phyloP scores from a whole-genome alignment of 2,797 vertebrate species.

The Tragopan temminckii region DNA sequence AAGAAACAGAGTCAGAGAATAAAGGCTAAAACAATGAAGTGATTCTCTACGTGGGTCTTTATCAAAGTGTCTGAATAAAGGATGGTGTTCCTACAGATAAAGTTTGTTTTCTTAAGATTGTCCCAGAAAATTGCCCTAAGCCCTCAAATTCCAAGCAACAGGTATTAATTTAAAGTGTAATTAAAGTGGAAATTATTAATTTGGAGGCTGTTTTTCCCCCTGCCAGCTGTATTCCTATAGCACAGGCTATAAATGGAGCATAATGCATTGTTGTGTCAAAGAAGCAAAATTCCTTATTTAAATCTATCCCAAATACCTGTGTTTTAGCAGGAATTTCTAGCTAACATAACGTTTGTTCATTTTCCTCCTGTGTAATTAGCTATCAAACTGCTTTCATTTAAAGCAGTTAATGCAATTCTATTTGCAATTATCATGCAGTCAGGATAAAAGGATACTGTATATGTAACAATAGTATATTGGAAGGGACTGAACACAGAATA shows the following conservation, averaged over 20 bases:
- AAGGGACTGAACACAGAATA: background rate
- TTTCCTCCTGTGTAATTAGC: slow-evolving; percentile 13
- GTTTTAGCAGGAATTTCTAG: background rate
- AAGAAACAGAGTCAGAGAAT: background rate
- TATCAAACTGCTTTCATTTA: background rate
- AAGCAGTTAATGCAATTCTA: background rate
- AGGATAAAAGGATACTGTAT: background rate
- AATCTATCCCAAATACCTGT: background rate
- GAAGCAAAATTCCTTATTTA: background rate
- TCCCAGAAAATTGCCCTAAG: background rate
- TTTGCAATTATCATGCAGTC: background rate
- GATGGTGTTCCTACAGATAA: background rate
- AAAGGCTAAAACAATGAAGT: background rate
- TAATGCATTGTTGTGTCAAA: slow-evolving; percentile 2
- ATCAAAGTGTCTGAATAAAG: background rate
- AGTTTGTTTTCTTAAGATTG: background rate
- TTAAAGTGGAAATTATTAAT: background rate
- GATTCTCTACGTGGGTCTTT: background rate
- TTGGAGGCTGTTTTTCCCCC: background rate
- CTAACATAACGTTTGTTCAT: background rate
- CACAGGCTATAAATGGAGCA: background rate
- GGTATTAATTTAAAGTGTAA: slow-evolving; percentile 14
- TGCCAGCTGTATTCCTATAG: background rate
- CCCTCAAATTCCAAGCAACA: background rate
- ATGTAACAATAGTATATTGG: background rate